These are phyloP conservation scores for Rhea americana DNA, from an alignment of 2,113 vertebrate species.

Conservation along the genomic window DNA sequence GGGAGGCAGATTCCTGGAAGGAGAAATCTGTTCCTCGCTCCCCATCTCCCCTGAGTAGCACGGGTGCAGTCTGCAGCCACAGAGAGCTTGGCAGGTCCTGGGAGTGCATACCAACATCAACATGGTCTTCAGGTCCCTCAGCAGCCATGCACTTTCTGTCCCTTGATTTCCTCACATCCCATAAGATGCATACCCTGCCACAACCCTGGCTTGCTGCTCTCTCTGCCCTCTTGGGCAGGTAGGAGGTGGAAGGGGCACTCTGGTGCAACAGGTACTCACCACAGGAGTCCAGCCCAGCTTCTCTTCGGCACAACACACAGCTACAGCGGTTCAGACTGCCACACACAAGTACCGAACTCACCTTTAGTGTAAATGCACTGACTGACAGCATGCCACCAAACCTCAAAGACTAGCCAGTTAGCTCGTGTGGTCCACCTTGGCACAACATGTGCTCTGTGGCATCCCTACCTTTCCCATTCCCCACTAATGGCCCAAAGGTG, in stretches of 20 bases:
- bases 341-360: background rate
- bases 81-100: background rate
- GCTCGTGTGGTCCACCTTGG: background rate
- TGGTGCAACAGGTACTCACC: accelerated
- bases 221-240: background rate
- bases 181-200: background rate
- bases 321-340: background rate
- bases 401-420: background rate
- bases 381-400: background rate
- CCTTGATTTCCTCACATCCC: background rate
- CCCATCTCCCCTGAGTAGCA: background rate
- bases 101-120: background rate
- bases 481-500: background rate
- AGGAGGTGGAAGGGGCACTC: background rate
- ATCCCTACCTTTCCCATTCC: background rate
- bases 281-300: background rate
- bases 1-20: conserved; percentile 18
- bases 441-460: background rate
- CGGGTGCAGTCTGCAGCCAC: background rate
- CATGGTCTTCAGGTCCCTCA: background rate
- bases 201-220: background rate
- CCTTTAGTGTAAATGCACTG: background rate
- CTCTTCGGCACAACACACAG: accelerated
- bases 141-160: background rate
- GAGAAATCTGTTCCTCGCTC: background rate